Percentiles rank a stretch among this genome's conserved stretches.
These are phyloP conservation scores for Harpalus rufipes DNA, from an alignment of 2,888 invertebrate species.

Conservation along the genomic window DNA sequence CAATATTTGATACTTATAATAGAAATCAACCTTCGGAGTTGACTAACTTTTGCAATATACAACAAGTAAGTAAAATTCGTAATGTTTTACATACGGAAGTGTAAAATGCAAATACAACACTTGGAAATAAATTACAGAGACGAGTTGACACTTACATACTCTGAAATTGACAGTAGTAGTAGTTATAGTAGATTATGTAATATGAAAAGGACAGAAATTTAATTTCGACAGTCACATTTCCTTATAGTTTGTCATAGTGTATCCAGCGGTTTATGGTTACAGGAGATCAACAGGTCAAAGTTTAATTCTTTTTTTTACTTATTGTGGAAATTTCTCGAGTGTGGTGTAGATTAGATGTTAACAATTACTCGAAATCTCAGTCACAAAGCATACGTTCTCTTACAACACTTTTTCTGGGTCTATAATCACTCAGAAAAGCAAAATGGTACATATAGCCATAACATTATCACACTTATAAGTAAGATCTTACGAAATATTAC, in stretches of 20 bases:
- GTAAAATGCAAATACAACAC: constrained; percentile 28
- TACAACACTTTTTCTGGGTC: too few species aligned
- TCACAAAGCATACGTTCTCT: too few species aligned
- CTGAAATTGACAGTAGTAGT: constrained; percentile 12
- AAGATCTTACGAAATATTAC: too few species aligned
- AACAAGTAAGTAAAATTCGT: neutral
- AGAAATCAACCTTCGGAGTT: neutral
- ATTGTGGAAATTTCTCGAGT: too few species aligned
- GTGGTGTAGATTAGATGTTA: too few species aligned
- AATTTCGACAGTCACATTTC: neutral
- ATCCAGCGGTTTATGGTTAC: neutral
- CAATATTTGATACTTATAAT: neutral
- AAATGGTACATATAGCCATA: too few species aligned
- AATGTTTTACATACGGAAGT: constrained; percentile 1
- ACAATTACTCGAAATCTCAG: too few species aligned
- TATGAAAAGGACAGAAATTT: neutral
- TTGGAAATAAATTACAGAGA: constrained; percentile 20
- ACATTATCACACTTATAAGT: too few species aligned
- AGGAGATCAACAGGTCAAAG: neutral
- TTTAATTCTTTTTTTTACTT: neutral
- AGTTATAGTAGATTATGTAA: constrained; percentile 8
- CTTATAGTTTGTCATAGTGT: neutral
- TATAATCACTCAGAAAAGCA: too few species aligned
- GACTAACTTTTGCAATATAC: neutral
- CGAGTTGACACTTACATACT: constrained; percentile 16